These are phyloP conservation scores for Zaprionus camerounensis DNA, from an alignment of 1,140 invertebrate species.

Conservation along the genomic window DNA sequence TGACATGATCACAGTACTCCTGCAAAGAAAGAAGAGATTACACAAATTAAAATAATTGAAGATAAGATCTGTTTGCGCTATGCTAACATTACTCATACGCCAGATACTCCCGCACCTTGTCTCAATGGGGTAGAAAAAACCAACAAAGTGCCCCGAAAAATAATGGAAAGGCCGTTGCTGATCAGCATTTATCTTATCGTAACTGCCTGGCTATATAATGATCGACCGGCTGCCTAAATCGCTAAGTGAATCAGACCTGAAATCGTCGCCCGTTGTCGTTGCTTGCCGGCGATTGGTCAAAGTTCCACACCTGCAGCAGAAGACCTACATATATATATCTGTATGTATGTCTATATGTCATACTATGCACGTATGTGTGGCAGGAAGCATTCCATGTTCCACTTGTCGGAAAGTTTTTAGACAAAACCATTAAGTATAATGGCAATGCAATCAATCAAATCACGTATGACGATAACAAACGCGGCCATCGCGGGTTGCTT, in stretches of 20 bases:
- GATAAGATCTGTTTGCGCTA: constrained; percentile 4
- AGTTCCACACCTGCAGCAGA: constrained; percentile 26
- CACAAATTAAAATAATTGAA: constrained; percentile 5
- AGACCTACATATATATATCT: neutral
- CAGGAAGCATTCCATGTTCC: constrained; percentile 56
- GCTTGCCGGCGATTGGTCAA: constrained; percentile 29
- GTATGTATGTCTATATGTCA: neutral
- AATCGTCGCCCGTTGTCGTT: constrained; percentile 11
- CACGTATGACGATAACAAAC: constrained; percentile 34
- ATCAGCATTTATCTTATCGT: constrained; percentile 64
- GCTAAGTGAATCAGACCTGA: constrained; percentile 22
- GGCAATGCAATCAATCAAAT: constrained; percentile 68
- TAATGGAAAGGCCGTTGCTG: constrained; percentile 17
- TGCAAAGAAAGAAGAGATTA: constrained; percentile 67
- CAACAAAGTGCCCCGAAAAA: constrained; percentile 3
- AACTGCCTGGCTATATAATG: constrained; percentile 35
- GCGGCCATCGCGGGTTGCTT: constrained; percentile 32
- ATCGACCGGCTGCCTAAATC: constrained; percentile 22
- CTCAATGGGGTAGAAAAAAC: constrained; percentile 16
- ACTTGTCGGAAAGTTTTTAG: constrained; percentile 76
- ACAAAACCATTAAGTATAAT: constrained; percentile 50
- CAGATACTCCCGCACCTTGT: neutral
- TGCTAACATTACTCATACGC: constrained; percentile 28
- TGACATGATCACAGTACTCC: constrained; percentile 89
- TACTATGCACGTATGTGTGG: neutral